Conservation (phyloP, 2,113 vertebrate genomes). For the Labrus mixtus region DNA sequence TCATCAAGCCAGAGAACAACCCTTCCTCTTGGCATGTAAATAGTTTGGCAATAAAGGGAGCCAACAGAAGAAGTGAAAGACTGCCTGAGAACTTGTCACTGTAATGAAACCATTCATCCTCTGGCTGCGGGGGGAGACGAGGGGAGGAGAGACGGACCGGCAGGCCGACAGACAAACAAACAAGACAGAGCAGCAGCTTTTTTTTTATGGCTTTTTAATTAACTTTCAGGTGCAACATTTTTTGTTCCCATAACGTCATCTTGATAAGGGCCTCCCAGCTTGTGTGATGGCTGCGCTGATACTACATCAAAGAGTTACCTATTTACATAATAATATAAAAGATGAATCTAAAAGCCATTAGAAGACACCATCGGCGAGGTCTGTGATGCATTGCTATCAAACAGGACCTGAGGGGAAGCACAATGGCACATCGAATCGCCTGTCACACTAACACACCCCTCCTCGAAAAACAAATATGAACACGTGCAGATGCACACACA, state of each 20-base stretch:
- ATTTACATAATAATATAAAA: constrained; percentile 79
- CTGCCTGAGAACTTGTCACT: constrained; percentile 71
- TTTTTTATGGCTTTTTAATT: constrained; percentile 75
- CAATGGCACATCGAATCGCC: constrained; percentile 35
- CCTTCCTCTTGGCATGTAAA: constrained; percentile 74
- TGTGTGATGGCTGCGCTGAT: constrained; percentile 52
- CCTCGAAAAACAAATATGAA: background rate
- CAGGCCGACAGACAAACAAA: constrained; percentile 63
- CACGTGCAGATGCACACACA: constrained; percentile 8
- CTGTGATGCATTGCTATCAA: constrained; percentile 71
- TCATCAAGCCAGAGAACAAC: constrained; percentile 61
- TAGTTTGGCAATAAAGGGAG: constrained; percentile 70
- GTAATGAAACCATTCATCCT: constrained; percentile 82
- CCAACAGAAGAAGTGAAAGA: constrained; percentile 64
- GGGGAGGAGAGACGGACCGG: constrained; percentile 32
- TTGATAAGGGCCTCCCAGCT: constrained; percentile 65
- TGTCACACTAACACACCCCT: background rate
- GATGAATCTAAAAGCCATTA: constrained; percentile 74
- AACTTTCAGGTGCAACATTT: constrained; percentile 71
- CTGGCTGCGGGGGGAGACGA: constrained; percentile 42
- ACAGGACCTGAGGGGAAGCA: constrained; percentile 54
- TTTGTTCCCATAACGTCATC: constrained; percentile 45
- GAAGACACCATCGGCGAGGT: constrained; percentile 65
- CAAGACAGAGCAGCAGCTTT: constrained; percentile 52
- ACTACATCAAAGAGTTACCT: constrained; percentile 66